Evolutionary conservation across 2,888 invertebrate genomes (phyloP).

Genomic region (Tridacna gigas): DNA sequence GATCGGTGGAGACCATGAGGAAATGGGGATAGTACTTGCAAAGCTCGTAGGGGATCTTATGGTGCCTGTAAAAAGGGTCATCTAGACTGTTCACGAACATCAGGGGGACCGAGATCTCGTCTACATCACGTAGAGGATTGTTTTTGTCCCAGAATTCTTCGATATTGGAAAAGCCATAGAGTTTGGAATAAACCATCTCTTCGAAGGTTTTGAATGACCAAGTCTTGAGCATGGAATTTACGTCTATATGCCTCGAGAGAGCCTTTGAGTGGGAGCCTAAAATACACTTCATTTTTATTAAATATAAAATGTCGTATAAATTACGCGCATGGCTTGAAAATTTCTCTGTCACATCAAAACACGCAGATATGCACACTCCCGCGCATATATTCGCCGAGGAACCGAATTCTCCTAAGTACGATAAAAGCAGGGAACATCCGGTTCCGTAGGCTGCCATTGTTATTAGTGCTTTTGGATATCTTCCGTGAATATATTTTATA

Average conservation of each 20-base stretch:
- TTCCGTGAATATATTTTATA: constrained; percentile 73
- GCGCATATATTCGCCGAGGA: constrained; percentile 76
- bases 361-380: constrained; percentile 78
- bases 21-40: constrained; percentile 80
- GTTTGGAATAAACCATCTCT: constrained; percentile 69
- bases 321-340: constrained; percentile 55
- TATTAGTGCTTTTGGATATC: constrained; percentile 71
- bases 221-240: constrained; percentile 66
- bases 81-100: constrained; percentile 80
- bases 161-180: constrained; percentile 66
- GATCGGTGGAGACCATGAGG: constrained; percentile 74
- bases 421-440: constrained; percentile 77
- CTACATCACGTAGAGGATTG: constrained; percentile 79
- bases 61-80: constrained; percentile 76
- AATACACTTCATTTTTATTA: constrained; percentile 70
- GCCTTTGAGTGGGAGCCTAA: constrained; percentile 72
- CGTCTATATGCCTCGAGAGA: constrained; percentile 69
- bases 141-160: constrained; percentile 81
- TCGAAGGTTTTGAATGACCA: constrained; percentile 72
- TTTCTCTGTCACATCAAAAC: constrained; percentile 65
- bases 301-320: constrained; percentile 71
- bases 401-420: constrained; percentile 82
- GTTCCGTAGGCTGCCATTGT: constrained; percentile 77
- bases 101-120: constrained; percentile 80
- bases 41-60: constrained; percentile 77